Evolutionary conservation across 2,113 vertebrate species (phyloP), one percentile per base, ranked within the genome.

Genomic region (Boleophthalmus pectinirostris): DNA sequence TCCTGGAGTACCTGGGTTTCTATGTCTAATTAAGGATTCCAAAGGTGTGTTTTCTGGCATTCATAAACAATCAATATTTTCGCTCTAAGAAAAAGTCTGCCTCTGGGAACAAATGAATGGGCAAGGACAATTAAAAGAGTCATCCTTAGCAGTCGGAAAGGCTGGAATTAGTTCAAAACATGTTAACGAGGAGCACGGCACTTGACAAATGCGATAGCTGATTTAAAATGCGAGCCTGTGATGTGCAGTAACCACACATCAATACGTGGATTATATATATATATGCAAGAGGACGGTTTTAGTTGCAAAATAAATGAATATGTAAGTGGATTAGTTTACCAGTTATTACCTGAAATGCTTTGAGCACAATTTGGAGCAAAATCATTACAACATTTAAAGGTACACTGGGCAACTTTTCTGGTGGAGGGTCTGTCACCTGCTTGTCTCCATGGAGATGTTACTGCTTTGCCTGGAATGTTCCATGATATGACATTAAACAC

Each of bases 1-100:
- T 91, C 90, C 86, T 91, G 57, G 85, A 91, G 80, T 81, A 89
- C 80, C 85, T 82, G 85, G 82, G 86, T 90, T 89, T 91, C 75
- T 80, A 69, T 66, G 85, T 89, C 88, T 90, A 89, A 92, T 92
- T 92, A 89, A 25, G 66, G 77, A 90, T 88, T 87, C 72, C 47
- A 88, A 74, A 74, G 75, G 73, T 75, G 77, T 70, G 53, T 66
- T 83, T 67, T 76, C 77, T 73, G 25, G 70, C 77, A 79, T 81
- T 84, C 47, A 80, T 85, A 87, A 88, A 89, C 86, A 88, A 87
- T 89, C 86, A 85, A 87, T 89, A 88, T 76, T 74, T 73, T 61
- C 38, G 38, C 70, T 23, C 68, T 71, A 68, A 72, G 82, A 82
- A 88, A 58, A 85, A 54, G 83, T 81, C 53, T 66, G 60, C 74